Evolutionary conservation across 1,140 invertebrate genomes (phyloP), one percentile per base, ranked within the genome.

Genomic region (Linepithema humile): DNA sequence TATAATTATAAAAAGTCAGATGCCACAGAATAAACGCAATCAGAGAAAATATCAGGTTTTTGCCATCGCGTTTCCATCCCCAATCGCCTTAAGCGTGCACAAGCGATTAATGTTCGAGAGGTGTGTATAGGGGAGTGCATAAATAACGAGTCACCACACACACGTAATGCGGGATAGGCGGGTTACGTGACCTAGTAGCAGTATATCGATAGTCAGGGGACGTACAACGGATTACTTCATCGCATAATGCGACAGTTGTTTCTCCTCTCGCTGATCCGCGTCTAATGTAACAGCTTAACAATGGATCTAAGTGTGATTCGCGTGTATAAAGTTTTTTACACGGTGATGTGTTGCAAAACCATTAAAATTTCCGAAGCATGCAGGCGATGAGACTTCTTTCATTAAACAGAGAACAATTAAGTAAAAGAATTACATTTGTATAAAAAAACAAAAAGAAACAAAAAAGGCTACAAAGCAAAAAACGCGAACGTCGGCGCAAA

Each of bases 131-230:
- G 48, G 65, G 65, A 84, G 62, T 80, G 59, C 82, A 80, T 86
- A 86, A 78, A 86, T 84, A 84, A 85, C 69, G 29, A 62, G 53
- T 50, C 38, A 45, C 23, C 43, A n/a, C 38, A 29, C 38, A 64
- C 5, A 38, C 12, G 35, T 82, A 62, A 84, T 65, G 48, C 20
- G n/a, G 35, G 48, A 84, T 70, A 77, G 59, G 50, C 40, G 59
- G 59, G 43, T 65, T 85, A 82, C 69, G 67, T 82, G 74, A 80
- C 74, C 67, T 55, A 60, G 38, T 78, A 57, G 85, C 72, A 53
- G 26, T 50, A 50, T 64, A 84, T 86, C 64, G 65, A 84, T 84
- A 84, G 55, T 45, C 72, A n/a, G 23, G 32, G 55, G 50, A 35
- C 70, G 48, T 78, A 45, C 35, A 53, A 20, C 29, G 53, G 26